Percentiles rank a stretch among this genome's conserved stretches.
Conservation (phyloP, 2,113 vertebrate genomes). For the Pollimyrus isidori region DNA sequence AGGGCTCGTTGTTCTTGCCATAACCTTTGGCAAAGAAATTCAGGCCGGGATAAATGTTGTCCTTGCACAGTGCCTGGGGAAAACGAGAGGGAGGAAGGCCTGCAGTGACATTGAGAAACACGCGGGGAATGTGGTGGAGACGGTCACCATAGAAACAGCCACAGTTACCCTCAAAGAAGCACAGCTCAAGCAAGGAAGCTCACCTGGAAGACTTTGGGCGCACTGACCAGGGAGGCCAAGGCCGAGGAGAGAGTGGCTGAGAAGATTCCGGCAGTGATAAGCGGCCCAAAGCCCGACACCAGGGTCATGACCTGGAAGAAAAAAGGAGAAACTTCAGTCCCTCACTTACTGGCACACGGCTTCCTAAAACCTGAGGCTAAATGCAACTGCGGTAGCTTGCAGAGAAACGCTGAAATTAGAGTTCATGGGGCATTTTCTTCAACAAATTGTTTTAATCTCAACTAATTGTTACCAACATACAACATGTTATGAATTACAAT, state of each 20-base stretch:
- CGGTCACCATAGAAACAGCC: background rate
- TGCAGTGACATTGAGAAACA: background rate
- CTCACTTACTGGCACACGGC: background rate
- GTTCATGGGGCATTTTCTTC: background rate
- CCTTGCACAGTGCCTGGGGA: conserved; percentile 87
- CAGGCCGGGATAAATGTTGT: conserved; percentile 94
- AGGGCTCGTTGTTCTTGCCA: conserved; percentile 95
- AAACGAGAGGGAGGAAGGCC: conserved; percentile 19
- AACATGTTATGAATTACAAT: background rate
- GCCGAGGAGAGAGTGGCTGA: conserved; percentile 95
- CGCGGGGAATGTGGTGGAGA: background rate
- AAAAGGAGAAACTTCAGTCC: background rate
- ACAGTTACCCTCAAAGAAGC: background rate
- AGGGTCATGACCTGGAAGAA: conserved; percentile 80
- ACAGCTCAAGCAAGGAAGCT: background rate
- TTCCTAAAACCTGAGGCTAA: background rate
- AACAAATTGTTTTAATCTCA: background rate
- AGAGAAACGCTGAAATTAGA: background rate
- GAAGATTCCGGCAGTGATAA: conserved; percentile 95
- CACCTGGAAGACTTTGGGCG: conserved; percentile 97
- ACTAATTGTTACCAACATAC: background rate
- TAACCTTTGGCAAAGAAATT: conserved; percentile 90
- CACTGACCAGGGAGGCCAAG: conserved; percentile 94
- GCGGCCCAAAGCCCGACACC: conserved; percentile 87
- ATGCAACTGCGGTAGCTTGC: background rate